A percentile compares a stretch with the other conserved stretches of the same genome.
Conservation (phyloP, 2,888 invertebrate genomes). For the Zhuqinia jingwanae region DNA sequence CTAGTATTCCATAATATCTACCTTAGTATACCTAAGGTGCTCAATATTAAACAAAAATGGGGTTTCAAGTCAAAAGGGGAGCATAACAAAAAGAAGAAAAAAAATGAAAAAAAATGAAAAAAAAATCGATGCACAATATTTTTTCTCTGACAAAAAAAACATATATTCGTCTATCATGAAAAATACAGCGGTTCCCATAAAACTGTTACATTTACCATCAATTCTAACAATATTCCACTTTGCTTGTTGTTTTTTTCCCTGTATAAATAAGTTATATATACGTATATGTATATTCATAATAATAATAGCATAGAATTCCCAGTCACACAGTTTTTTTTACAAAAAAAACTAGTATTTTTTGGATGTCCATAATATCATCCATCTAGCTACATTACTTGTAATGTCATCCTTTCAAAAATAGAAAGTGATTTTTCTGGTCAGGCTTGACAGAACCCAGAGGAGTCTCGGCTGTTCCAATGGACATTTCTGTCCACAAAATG, state of each 20-base stretch:
- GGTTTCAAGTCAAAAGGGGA: slow-evolving; percentile 20
- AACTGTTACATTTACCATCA: slow-evolving; percentile 24
- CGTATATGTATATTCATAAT: background rate
- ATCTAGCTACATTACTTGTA: too few relatives aligned
- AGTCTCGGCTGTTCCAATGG: too few relatives aligned
- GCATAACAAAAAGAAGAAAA: background rate
- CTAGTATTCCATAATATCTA: too few relatives aligned
- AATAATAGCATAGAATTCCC: too few relatives aligned
- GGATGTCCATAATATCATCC: too few relatives aligned
- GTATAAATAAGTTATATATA: background rate
- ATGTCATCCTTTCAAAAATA: too few relatives aligned
- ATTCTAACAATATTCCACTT: slow-evolving; percentile 5
- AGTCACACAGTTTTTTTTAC: too few relatives aligned
- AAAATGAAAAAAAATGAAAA: slow-evolving; percentile 14
- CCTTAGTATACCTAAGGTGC: background rate
- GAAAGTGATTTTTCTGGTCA: too few relatives aligned
- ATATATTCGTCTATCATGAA: slow-evolving; percentile 15
- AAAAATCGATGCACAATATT: slow-evolving; percentile 8
- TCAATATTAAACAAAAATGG: slow-evolving; percentile 27
- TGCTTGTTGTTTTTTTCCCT: background rate
- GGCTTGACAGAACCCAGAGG: too few relatives aligned
- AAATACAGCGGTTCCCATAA: slow-evolving; percentile 14
- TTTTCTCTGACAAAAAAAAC: background rate
- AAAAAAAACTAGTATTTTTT: too few relatives aligned
- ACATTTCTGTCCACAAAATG: too few relatives aligned